phyloP scores from a whole-genome alignment of 2,888 invertebrate genomes.

The Doris montereyensis region DNA sequence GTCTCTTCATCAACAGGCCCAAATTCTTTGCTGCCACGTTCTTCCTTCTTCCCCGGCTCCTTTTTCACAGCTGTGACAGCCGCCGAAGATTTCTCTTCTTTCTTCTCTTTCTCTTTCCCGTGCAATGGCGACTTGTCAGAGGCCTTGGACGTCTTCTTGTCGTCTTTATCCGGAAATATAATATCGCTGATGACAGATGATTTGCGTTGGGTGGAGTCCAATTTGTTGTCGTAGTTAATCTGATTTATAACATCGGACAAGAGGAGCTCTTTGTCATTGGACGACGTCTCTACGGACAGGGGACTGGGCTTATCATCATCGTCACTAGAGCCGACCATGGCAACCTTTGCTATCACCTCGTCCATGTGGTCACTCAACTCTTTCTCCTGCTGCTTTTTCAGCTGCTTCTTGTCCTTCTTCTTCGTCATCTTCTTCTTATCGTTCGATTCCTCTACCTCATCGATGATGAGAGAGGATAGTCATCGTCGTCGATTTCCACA shows the following conservation, averaged over 20 bases:
- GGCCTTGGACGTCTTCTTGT: background rate
- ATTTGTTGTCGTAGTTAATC: slow-evolving; percentile 34
- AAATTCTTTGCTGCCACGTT: background rate
- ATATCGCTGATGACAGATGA: slow-evolving; percentile 21
- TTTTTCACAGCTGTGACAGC: slow-evolving; percentile 22
- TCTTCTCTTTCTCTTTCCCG: slow-evolving; percentile 6
- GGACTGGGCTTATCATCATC: slow-evolving; percentile 24
- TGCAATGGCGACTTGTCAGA: background rate
- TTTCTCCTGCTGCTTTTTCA: slow-evolving; percentile 40
- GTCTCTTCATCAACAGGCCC: slow-evolving; percentile 30
- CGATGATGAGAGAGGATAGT: slow-evolving; percentile 39
- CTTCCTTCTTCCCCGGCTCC: slow-evolving; percentile 28
- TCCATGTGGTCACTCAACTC: slow-evolving; percentile 42
- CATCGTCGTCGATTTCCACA: slow-evolving; percentile 38
- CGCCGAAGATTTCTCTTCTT: background rate
- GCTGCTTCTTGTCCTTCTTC: slow-evolving; percentile 41
- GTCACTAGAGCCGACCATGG: slow-evolving; percentile 33
- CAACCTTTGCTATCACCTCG: slow-evolving; percentile 42
- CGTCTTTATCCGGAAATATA: slow-evolving; percentile 21
- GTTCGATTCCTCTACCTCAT: slow-evolving; percentile 36
- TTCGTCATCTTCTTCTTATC: slow-evolving; percentile 46
- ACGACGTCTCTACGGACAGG: slow-evolving; percentile 16
- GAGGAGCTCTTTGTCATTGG: slow-evolving; percentile 27
- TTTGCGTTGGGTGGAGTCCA: slow-evolving; percentile 7
- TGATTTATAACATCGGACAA: slow-evolving; percentile 37